These are phyloP conservation scores for Mimumesa dahlbomi DNA, from an alignment of 2,888 invertebrate genomes.

Conservation along the genomic window DNA sequence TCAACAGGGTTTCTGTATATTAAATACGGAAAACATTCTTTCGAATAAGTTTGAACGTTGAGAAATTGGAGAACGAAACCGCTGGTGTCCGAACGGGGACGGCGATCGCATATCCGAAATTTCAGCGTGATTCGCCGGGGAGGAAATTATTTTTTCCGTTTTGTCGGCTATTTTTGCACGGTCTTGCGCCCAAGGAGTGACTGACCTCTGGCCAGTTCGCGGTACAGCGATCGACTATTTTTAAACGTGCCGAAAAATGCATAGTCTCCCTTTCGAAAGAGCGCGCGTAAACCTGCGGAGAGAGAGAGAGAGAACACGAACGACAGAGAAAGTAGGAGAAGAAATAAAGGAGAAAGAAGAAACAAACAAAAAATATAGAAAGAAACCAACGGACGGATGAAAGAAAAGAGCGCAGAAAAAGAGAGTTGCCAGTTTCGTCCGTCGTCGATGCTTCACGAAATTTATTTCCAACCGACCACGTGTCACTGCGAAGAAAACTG, in stretches of 20 bases:
- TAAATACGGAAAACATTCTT: too few species aligned
- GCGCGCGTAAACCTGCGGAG: slow-evolving; percentile 39
- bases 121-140: slow-evolving; percentile 34
- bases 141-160: slow-evolving; percentile 72
- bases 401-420: slow-evolving; percentile 6
- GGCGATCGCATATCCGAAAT: slow-evolving; percentile 45
- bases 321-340: slow-evolving; percentile 1
- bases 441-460: slow-evolving; percentile 50
- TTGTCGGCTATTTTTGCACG: slow-evolving; percentile 73
- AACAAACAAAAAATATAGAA: slow-evolving; percentile 5
- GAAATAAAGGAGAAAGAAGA: slow-evolving; percentile 10
- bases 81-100: slow-evolving; percentile 19
- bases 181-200: slow-evolving; percentile 75
- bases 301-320: neutral
- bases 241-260: slow-evolving; percentile 78
- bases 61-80: neutral
- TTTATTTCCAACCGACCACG: slow-evolving; percentile 53
- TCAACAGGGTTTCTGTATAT: too few species aligned
- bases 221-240: slow-evolving; percentile 75
- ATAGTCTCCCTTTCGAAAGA: slow-evolving; percentile 70
- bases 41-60: too few species aligned
- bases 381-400: too few species aligned
- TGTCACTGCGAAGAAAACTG: slow-evolving; percentile 57
- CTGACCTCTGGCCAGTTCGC: slow-evolving; percentile 79
- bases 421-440: slow-evolving; percentile 12